Conservation (phyloP, 2,888 invertebrate species). For the Monochamus alternatus region DNA sequence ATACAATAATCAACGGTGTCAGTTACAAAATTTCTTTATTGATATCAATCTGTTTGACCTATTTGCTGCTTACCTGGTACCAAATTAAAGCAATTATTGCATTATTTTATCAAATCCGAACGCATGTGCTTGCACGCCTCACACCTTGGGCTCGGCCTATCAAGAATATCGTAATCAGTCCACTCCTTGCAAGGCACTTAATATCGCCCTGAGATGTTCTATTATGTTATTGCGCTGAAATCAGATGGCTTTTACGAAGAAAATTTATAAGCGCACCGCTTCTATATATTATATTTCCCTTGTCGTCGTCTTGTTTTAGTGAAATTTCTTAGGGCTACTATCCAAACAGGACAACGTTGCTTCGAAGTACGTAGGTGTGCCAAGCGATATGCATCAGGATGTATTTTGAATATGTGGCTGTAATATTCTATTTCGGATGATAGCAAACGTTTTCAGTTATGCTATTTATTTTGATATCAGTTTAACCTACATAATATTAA, state of each 20-base stretch:
- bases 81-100: conserved; percentile 39
- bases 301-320: conserved; percentile 9
- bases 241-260: conserved; percentile 14
- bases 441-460: background rate
- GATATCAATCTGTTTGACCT: conserved; percentile 29
- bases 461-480: too few relatives aligned
- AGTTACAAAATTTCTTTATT: conserved; percentile 18
- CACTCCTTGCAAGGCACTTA: conserved; percentile 37
- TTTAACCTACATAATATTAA: too few relatives aligned
- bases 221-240: conserved; percentile 29
- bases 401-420: background rate
- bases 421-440: background rate
- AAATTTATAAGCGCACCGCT: conserved; percentile 22
- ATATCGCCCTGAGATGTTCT: conserved; percentile 40
- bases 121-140: conserved; percentile 40
- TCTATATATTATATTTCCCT: background rate
- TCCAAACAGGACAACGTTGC: conserved; percentile 13
- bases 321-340: conserved; percentile 1
- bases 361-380: conserved; percentile 4
- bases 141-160: conserved; percentile 43
- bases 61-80: conserved; percentile 25
- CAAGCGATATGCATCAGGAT: conserved; percentile 1
- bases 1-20: background rate
- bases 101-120: conserved; percentile 38
- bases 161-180: conserved; percentile 39